Evolutionary conservation across 2,113 vertebrate genomes (phyloP).

Genomic region (Lepus americanus): DNA sequence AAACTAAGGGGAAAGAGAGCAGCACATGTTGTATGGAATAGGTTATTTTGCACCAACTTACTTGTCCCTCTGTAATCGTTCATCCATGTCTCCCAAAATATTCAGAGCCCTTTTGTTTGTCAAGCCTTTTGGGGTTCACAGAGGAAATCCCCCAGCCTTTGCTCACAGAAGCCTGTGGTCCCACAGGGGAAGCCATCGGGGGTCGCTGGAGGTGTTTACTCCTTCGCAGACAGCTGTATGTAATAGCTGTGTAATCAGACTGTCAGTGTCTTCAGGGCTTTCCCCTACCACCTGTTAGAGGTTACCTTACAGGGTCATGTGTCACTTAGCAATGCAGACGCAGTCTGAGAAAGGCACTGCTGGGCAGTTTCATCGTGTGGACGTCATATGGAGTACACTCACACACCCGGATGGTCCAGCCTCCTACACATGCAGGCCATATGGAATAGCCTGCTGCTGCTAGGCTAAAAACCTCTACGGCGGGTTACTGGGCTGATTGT

Average conservation of each 20-base stretch:
- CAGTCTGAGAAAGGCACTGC: background rate
- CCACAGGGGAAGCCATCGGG: background rate
- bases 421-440: background rate
- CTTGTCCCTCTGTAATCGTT: background rate
- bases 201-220: too few species aligned
- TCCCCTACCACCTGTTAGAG: background rate
- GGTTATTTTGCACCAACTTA: background rate
- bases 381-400: background rate
- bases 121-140: background rate
- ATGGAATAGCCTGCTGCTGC: background rate
- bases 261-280: background rate
- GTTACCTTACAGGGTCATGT: background rate
- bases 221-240: background rate
- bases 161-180: background rate
- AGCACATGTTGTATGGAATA: rapidly evolving
- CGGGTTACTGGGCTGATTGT: too few species aligned
- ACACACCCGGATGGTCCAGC: background rate
- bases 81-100: background rate
- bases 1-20: background rate
- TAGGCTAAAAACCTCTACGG: background rate
- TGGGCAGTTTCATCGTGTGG: background rate
- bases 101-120: background rate
- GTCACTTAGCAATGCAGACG: background rate
- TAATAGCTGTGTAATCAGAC: background rate
- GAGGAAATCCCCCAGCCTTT: background rate